Conservation (phyloP, 2,888 invertebrate genomes). For the Yponomeuta plumbellus region DNA sequence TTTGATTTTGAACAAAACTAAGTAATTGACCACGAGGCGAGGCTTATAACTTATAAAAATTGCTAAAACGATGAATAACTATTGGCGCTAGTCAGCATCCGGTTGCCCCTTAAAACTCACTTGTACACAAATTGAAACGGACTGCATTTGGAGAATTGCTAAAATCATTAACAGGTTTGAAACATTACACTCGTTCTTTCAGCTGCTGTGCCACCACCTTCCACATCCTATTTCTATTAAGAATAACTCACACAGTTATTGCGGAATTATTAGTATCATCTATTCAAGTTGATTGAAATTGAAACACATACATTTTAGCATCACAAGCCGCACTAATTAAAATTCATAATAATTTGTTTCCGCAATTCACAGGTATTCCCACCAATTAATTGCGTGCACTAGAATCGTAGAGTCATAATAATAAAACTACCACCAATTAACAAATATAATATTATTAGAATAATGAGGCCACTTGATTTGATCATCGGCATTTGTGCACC, state of each 20-base stretch:
- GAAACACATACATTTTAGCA: not conserved
- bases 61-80: too few relatives aligned
- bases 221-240: not conserved
- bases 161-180: too few relatives aligned
- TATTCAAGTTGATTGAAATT: conserved; percentile 22
- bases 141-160: too few relatives aligned
- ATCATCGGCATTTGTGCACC: not conserved
- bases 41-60: too few relatives aligned
- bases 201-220: too few relatives aligned
- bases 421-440: not conserved
- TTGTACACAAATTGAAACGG: too few relatives aligned
- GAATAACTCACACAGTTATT: not conserved
- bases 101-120: too few relatives aligned
- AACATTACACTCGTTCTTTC: too few relatives aligned
- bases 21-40: too few relatives aligned
- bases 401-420: not conserved
- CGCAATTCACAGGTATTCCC: not conserved
- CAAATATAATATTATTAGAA: not conserved
- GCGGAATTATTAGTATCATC: not conserved
- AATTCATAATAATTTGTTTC: not conserved
- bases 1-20: too few relatives aligned
- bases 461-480: not conserved
- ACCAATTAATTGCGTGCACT: not conserved
- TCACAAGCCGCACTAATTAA: not conserved
- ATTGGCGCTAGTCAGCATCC: too few relatives aligned